Evolutionary conservation across 2,888 invertebrate species (phyloP).

Genomic region (Metallyticus violacea): DNA sequence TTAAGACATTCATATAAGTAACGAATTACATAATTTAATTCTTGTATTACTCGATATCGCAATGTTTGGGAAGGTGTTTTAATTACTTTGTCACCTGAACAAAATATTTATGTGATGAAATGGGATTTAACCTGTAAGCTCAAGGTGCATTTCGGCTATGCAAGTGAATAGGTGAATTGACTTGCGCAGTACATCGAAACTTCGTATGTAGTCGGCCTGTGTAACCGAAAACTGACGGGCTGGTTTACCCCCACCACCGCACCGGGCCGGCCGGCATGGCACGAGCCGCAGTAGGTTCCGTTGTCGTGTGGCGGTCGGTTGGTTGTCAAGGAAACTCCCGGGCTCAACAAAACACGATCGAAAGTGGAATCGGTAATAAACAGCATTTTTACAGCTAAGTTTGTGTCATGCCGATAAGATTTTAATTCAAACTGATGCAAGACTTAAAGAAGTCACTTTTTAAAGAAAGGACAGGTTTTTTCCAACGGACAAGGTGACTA

Average conservation of each 20-base stretch:
- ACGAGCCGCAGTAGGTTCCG: slow-evolving; percentile 14
- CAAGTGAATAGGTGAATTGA: neutral
- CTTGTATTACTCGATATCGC: too few species aligned
- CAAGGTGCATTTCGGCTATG: neutral
- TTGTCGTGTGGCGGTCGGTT: neutral
- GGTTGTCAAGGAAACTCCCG: neutral
- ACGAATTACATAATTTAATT: too few species aligned
- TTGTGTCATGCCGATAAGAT: neutral
- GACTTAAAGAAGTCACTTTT: neutral
- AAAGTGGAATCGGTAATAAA: too few species aligned
- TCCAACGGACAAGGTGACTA: neutral
- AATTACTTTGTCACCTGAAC: too few species aligned
- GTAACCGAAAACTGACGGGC: neutral
- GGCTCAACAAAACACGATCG: neutral
- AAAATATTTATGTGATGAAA: neutral
- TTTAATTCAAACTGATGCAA: neutral
- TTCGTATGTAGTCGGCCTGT: neutral
- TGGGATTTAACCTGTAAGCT: neutral
- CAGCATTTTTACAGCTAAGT: neutral
- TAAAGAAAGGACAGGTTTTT: neutral
- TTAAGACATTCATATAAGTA: too few species aligned
- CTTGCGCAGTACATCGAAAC: neutral
- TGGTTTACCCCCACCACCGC: neutral
- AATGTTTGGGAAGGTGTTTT: too few species aligned
- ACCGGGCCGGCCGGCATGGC: slow-evolving; percentile 1